Evolutionary conservation across 2,113 vertebrate species (phyloP).

Genomic region (Clarias macrocephalus): DNA sequence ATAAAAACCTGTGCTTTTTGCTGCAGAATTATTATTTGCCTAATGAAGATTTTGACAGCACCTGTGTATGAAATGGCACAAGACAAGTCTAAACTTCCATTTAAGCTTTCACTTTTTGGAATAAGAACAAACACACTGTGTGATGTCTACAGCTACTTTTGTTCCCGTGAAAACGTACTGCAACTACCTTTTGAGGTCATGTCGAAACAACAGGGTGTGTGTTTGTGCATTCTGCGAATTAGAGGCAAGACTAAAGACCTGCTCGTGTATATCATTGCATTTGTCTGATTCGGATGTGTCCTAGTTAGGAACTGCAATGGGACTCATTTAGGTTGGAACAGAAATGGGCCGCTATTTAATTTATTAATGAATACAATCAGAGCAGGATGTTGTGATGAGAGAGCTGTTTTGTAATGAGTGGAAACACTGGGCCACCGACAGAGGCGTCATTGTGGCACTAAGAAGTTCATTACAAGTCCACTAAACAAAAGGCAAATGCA

Average conservation of each 20-base stretch:
- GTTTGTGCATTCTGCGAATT: constrained; percentile 58
- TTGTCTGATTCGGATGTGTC: constrained; percentile 71
- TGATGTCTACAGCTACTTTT: not conserved
- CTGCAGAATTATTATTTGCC: not conserved
- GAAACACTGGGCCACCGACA: constrained; percentile 52
- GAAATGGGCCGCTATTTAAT: constrained; percentile 73
- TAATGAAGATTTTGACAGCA: not conserved
- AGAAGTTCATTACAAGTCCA: constrained; percentile 2
- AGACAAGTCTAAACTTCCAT: not conserved
- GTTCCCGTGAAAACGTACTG: not conserved
- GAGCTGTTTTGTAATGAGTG: constrained; percentile 64
- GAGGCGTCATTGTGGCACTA: constrained; percentile 5
- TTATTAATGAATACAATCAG: constrained; percentile 76
- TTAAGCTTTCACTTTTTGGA: not conserved
- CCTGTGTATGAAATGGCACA: not conserved
- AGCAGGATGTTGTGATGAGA: constrained; percentile 64
- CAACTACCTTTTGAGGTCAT: not conserved
- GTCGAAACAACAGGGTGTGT: constrained; percentile 59
- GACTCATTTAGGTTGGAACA: constrained; percentile 78
- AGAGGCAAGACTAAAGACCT: constrained; percentile 64
- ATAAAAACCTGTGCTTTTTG: not conserved
- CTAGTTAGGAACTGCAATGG: constrained; percentile 75
- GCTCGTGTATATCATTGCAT: constrained; percentile 70
- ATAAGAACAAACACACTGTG: constrained; percentile 4
- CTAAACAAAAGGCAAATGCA: not conserved